Base-by-base conservation (phyloP, 1,140 invertebrate species). In the Drosophila sp. region DNA sequence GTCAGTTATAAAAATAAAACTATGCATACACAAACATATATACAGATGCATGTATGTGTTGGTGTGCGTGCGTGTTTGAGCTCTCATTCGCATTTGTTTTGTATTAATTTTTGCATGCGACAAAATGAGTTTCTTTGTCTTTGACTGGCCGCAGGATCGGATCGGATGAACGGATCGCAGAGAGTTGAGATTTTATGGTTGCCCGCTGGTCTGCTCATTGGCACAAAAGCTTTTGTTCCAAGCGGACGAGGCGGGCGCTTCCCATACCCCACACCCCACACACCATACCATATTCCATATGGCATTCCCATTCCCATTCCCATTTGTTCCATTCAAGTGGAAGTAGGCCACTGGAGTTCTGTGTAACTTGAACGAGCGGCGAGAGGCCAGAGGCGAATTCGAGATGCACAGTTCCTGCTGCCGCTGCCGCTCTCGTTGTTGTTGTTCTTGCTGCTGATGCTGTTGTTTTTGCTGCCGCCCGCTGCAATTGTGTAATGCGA, bases 1-100 rank as follows among this genome's bases (percentile, higher is more conserved):
- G 87, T 90, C 87, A 90, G 87, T 90, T 90, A 86, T 87, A 82
- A 79, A 82, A 86, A 90, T 90, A 90, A 81, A 79, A 67, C 76
- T 69, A 78, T 64, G 76, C 71, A 57, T 62, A 50, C 69, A 69
- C 32, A 62, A 34, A 51, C 27, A 45, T 9, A 53, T 6, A 32
- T 11, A 29, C 8, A 21, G 13, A n/a, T n/a, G 27, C 11, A 18
- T n/a, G 13, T 57, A 14, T 46, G 14, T 54, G 36, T 56, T n/a
- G n/a, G 53, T 27, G 38, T 53, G 29, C 8, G 11, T 43, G 65
- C 27, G 36, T 8, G 16, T 46, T 13, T 54, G 48, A 27, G 58
- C 41, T 50, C 36, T 58, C 62, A 73, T 61, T 80, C 61, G 61
- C 57, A 81, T 87, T 83, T 79, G 80, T 83, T 84, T 83, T 84